Percentiles rank a stretch among this genome's conserved stretches.
Evolutionary conservation across 1,140 invertebrate species (phyloP).

Genomic region (Drosophila insularis): DNA sequence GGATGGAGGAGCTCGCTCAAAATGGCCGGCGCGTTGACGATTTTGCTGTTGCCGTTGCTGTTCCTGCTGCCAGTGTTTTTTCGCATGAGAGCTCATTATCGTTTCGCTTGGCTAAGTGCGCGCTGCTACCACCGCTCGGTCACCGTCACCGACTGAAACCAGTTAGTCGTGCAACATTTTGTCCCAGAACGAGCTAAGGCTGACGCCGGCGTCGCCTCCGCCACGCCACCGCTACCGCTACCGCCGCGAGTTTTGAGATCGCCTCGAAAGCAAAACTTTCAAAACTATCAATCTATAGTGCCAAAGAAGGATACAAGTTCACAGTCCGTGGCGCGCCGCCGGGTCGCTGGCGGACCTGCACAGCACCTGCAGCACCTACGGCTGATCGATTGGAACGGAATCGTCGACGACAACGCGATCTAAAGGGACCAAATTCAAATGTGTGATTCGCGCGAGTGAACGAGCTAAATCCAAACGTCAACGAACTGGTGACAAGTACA

Average conservation of each 20-base stretch:
- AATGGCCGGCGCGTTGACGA: conserved; percentile 55
- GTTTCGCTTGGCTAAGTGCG: conserved; percentile 81
- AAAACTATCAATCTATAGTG: conserved; percentile 55
- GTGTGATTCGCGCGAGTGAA: neutral
- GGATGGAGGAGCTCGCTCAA: conserved; percentile 26
- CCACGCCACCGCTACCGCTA: conserved; percentile 5
- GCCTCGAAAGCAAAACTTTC: conserved; percentile 2
- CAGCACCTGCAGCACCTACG: conserved; percentile 20
- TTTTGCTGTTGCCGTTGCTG: conserved; percentile 25
- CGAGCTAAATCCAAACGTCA: neutral
- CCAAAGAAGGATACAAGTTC: conserved; percentile 42
- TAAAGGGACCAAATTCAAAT: conserved; percentile 18
- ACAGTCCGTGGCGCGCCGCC: conserved; percentile 62
- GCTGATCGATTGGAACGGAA: conserved; percentile 34
- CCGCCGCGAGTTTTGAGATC: conserved; percentile 41
- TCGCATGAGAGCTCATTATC: conserved; percentile 82
- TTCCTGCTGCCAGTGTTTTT: conserved; percentile 73
- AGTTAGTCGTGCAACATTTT: conserved; percentile 66
- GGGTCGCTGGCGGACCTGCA: conserved; percentile 42
- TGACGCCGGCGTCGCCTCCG: conserved; percentile 32
- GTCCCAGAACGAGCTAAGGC: conserved; percentile 46
- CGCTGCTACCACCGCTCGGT: conserved; percentile 52
- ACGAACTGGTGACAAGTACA: conserved; percentile 17
- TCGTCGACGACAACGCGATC: neutral
- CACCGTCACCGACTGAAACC: conserved; percentile 36